Evolutionary conservation across 2,888 invertebrate genomes (phyloP).

Genomic region (Synergus gifuensis): DNA sequence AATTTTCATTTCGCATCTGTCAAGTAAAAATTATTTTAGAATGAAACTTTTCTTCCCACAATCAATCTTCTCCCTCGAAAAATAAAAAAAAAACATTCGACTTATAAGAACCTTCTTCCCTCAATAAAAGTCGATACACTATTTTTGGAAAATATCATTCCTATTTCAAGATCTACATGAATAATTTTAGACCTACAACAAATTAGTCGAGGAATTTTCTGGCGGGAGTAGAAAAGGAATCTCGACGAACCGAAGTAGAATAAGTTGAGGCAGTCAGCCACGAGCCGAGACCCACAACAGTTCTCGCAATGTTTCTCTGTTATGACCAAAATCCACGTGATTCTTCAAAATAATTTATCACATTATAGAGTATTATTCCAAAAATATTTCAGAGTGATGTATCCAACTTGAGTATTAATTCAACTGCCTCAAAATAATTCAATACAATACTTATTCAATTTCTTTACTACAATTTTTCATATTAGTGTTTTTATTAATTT

Average conservation of each 20-base stretch:
- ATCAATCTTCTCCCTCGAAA: too few relatives aligned
- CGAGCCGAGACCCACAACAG: conserved; percentile 69
- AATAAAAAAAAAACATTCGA: too few relatives aligned
- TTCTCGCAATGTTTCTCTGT: conserved; percentile 54
- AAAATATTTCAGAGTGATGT: background rate
- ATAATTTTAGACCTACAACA: background rate
- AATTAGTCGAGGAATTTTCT: background rate
- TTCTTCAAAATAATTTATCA: background rate
- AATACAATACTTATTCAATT: background rate
- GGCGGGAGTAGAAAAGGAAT: conserved; percentile 58
- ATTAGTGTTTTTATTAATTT: background rate
- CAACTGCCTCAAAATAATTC: too few relatives aligned
- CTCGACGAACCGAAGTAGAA: conserved; percentile 66
- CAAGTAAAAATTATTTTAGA: too few relatives aligned
- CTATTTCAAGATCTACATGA: background rate
- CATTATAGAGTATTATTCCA: background rate
- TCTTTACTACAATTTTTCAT: background rate
- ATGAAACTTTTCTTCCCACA: too few relatives aligned
- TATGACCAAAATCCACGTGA: conserved; percentile 31
- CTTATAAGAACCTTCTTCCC: too few relatives aligned
- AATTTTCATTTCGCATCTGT: background rate
- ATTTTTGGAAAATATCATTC: background rate
- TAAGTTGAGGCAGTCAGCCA: conserved; percentile 69
- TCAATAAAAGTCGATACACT: too few relatives aligned
- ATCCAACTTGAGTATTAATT: background rate